These are phyloP conservation scores for Lasioglossum marginatum DNA, from an alignment of 2,888 invertebrate species.

Conservation along the genomic window DNA sequence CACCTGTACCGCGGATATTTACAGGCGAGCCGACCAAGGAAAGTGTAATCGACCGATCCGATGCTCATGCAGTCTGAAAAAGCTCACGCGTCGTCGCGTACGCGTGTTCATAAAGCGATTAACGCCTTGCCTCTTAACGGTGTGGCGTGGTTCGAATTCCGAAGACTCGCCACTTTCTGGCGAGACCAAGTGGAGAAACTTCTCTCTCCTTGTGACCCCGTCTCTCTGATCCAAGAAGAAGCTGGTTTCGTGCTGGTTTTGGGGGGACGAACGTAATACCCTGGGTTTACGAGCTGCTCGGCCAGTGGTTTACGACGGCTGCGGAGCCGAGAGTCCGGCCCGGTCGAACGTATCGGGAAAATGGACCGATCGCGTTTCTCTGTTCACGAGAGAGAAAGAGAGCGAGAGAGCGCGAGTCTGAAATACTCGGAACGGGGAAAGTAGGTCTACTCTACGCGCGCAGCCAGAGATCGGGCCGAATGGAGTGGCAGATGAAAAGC, in stretches of 20 bases:
- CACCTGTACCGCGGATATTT: slow-evolving; percentile 60
- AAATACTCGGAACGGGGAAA: slow-evolving; percentile 48
- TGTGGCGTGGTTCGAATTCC: neutral
- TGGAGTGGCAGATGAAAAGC: slow-evolving; percentile 54
- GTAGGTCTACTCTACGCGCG: slow-evolving; percentile 48
- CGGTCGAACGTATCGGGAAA: neutral
- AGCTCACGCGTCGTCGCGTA: slow-evolving; percentile 37
- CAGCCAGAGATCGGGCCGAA: slow-evolving; percentile 47
- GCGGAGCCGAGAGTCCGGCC: neutral
- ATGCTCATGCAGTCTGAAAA: slow-evolving; percentile 66
- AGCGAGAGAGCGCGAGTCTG: neutral
- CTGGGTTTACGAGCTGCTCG: slow-evolving; percentile 13
- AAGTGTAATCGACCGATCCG: slow-evolving; percentile 73
- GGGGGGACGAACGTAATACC: neutral
- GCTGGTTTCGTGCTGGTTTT: neutral
- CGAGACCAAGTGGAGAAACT: neutral
- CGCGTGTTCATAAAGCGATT: slow-evolving; percentile 53
- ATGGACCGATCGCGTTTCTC: slow-evolving; percentile 9
- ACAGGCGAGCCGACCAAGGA: slow-evolving; percentile 60
- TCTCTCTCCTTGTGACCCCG: neutral
- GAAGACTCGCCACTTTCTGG: neutral
- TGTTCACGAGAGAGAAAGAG: neutral
- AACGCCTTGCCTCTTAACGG: slow-evolving; percentile 18
- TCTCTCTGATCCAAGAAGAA: neutral
- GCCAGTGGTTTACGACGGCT: neutral